Conservation (phyloP, 2,113 vertebrate species). For the Cebus imitator region DNA sequence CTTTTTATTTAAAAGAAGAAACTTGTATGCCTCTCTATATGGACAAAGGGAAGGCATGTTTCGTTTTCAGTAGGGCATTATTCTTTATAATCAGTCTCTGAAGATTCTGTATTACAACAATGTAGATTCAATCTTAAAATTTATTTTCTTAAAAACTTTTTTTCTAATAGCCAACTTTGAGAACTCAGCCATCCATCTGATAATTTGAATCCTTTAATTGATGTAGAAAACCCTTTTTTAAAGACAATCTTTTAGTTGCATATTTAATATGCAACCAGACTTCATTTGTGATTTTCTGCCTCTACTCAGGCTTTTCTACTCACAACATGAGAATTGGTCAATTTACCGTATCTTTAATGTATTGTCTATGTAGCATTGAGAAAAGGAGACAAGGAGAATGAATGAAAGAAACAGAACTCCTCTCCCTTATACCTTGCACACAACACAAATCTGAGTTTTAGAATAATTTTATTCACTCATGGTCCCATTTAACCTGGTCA, state of each 20-base stretch:
- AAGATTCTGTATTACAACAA: background rate
- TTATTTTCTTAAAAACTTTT: background rate
- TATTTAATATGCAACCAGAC: background rate
- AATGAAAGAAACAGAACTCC: background rate
- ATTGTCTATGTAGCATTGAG: background rate
- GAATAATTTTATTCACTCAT: background rate
- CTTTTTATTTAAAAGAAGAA: background rate
- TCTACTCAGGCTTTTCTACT: background rate
- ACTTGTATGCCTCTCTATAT: background rate
- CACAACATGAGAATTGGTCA: background rate
- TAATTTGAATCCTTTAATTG: background rate
- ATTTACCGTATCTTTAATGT: background rate
- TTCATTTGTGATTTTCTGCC: background rate
- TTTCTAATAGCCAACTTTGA: background rate
- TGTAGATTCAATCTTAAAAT: background rate
- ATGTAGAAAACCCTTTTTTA: background rate
- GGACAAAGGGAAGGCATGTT: background rate
- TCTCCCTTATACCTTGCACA: background rate
- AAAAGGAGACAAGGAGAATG: background rate
- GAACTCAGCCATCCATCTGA: background rate
- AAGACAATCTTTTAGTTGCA: background rate
- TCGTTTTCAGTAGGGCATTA: background rate
- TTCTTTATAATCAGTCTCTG: background rate
- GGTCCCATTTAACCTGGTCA: background rate
- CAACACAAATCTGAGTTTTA: background rate